Conservation (phyloP, 1,140 invertebrate species). For the Pomacea maculata region DNA sequence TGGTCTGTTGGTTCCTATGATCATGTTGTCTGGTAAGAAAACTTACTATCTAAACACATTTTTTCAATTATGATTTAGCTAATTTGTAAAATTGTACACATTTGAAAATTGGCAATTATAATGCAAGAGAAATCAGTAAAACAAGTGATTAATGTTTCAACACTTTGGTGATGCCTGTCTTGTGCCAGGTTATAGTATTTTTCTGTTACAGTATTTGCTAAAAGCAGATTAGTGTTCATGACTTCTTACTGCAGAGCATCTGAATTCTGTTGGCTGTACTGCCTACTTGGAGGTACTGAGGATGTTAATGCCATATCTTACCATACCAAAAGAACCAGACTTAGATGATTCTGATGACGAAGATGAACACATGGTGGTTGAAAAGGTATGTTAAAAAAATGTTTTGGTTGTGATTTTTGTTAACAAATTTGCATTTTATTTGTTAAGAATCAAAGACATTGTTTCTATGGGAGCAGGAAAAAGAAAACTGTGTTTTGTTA, state of each 20-base stretch:
- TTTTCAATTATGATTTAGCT: too few species aligned
- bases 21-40: too few species aligned
- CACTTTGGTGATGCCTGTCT: not conserved
- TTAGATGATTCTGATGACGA: slow-evolving; percentile 47
- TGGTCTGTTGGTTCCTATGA: too few species aligned
- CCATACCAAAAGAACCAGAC: slow-evolving; percentile 25
- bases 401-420: not conserved
- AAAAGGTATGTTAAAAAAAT: slow-evolving; percentile 22
- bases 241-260: slow-evolving; percentile 16
- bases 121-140: not conserved
- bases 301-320: slow-evolving; percentile 35
- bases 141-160: not conserved
- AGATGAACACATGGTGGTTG: slow-evolving; percentile 35
- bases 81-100: too few species aligned
- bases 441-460: too few species aligned
- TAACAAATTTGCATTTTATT: too few species aligned
- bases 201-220: too few species aligned
- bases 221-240: too few species aligned
- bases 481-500: too few species aligned
- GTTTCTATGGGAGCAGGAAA: too few species aligned
- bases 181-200: not conserved
- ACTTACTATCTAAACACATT: too few species aligned
- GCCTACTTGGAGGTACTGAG: slow-evolving; percentile 37
- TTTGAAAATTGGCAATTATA: too few species aligned
- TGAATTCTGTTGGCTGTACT: slow-evolving; percentile 17